Evolutionary conservation across 2,113 vertebrate species (phyloP), one percentile per base, ranked within the genome.

Genomic region (Ciconia stormi): DNA sequence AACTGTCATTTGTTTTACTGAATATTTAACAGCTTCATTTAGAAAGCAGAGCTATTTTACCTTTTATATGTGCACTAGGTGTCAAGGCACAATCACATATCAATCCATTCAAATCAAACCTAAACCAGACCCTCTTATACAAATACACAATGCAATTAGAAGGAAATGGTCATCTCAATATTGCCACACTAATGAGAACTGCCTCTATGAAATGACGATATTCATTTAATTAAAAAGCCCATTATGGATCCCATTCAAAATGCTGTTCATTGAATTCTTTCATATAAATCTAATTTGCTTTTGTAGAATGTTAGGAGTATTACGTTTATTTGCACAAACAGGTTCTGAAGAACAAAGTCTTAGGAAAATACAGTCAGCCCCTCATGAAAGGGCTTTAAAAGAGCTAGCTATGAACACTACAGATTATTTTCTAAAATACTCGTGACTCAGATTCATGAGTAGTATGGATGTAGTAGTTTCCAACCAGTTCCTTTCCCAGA

Each of bases 171-270:
- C 98, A 98, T 96, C 96, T 97, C 94, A 89, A 76, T 96, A 96
- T 91, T 94, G 86, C 81, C 90, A 80, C 85, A 9, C 95, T 98
- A 98, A 98, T 97, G 97, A 98, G 97, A 98, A 96, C 81, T 97
- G 97, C 95, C 93, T 97, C 90, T 97, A 97, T 93, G 97, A 96
- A 98, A 98, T 97, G 77, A 94, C 97, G 97, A 89, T 92, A 97
- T 97, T 98, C 97, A 97, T 98, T 98, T 98, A 98, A 98, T 98
- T 98, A 98, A 98, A 98, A 98, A 98, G 94, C 88, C 91, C 81
- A 96, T 98, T 98, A 97, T 94, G 94, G 94, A 95, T 95, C 96
- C 96, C 93, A 89, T 96, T 98, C 95, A 97, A 93, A 98, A 95
- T 13, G 91, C 86, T 97, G 89, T 65, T 98, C 97, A 77, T 72